A percentile compares a stretch with the other conserved stretches of the same genome.
Evolutionary conservation across 1,140 invertebrate genomes (phyloP).

Genomic region (Dinothrombium tinctorium): DNA sequence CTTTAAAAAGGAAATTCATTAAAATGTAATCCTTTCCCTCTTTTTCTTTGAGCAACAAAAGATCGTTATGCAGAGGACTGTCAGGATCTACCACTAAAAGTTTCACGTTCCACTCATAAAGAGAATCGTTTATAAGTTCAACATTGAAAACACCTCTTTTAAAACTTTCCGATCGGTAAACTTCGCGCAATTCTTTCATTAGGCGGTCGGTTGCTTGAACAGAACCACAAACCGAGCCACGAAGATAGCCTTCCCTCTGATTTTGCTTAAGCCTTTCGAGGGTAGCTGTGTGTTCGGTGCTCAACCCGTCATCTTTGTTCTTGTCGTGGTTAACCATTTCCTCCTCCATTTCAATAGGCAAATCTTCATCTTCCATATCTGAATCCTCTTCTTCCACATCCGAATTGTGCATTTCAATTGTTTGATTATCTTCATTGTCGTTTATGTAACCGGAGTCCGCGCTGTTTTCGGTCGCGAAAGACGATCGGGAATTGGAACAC

Average conservation of each 20-base stretch:
- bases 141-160: constrained; percentile 72
- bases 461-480: constrained; percentile 4
- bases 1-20: constrained; percentile 91
- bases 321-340: constrained; percentile 25
- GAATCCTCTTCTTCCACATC: constrained; percentile 42
- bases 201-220: constrained; percentile 93
- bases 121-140: constrained; percentile 89
- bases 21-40: constrained; percentile 91
- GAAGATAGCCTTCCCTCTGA: constrained; percentile 68
- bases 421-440: constrained; percentile 1
- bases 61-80: constrained; percentile 78
- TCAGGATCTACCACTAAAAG: constrained; percentile 90
- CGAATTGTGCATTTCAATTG: constrained; percentile 36
- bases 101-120: constrained; percentile 98
- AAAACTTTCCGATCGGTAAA: constrained; percentile 90
- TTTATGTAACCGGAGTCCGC: constrained; percentile 2
- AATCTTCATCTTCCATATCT: constrained; percentile 49
- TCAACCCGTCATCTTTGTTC: constrained; percentile 48
- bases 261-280: constrained; percentile 78
- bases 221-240: constrained; percentile 73
- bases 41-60: constrained; percentile 78
- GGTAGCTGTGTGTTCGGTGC: constrained; percentile 72
- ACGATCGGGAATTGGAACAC: constrained; percentile 3
- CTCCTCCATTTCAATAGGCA: constrained; percentile 85
- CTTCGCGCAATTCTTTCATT: constrained; percentile 96